Conservation (phyloP, 2,113 vertebrate species). For the Centropus unirufus region DNA sequence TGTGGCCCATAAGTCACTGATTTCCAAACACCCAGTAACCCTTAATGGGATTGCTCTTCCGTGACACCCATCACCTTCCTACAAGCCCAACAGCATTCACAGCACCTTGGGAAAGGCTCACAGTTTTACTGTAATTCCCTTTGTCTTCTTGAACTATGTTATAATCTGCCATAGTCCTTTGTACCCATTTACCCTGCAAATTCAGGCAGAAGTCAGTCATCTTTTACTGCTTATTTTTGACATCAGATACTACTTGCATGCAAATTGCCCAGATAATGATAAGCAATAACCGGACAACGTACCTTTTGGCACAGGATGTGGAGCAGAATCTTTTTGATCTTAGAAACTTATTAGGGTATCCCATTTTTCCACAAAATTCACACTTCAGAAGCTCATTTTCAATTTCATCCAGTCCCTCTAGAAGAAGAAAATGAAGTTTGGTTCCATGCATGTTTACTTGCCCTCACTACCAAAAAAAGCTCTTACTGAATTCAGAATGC, state of each 20-base stretch:
- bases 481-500: neutral
- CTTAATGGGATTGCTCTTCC: neutral
- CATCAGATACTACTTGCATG: neutral
- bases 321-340: constrained; percentile 97
- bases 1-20: neutral
- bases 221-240: neutral
- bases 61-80: neutral
- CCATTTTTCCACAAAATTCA: constrained; percentile 95
- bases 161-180: neutral
- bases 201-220: neutral
- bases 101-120: neutral
- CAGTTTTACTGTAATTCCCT: neutral
- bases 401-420: constrained; percentile 85
- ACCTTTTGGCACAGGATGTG: constrained; percentile 95
- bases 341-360: constrained; percentile 91
- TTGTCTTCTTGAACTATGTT: neutral
- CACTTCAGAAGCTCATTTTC: constrained; percentile 91
- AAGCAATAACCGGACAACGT: constrained; percentile 1
- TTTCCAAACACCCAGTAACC: neutral
- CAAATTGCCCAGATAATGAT: neutral
- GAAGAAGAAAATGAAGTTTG: constrained; percentile 6
- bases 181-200: neutral
- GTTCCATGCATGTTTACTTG: neutral
- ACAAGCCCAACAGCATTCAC: neutral
- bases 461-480: neutral